Conservation (phyloP, 2,888 invertebrate species). For the Oxyscelio sp. region DNA sequence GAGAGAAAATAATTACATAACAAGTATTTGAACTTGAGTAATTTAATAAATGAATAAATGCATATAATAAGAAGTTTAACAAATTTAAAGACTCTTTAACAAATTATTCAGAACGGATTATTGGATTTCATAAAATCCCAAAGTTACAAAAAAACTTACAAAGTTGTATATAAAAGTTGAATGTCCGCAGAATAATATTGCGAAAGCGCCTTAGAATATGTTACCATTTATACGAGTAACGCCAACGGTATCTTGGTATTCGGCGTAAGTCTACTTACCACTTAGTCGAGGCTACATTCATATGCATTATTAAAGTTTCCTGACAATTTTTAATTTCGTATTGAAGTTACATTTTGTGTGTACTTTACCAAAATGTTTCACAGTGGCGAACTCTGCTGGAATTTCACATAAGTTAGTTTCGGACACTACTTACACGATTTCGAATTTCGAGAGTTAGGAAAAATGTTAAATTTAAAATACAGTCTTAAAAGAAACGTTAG, state of each 20-base stretch:
- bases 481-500: too few species aligned
- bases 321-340: conserved; percentile 30
- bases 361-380: conserved; percentile 4
- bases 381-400: conserved; percentile 4
- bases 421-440: background rate
- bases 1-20: too few species aligned
- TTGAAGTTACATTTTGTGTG: background rate
- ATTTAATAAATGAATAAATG: too few species aligned
- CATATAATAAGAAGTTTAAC: too few species aligned
- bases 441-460: background rate
- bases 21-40: too few species aligned
- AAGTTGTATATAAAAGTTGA: conserved; percentile 11
- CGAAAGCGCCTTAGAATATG: conserved; percentile 30
- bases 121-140: too few species aligned
- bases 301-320: conserved; percentile 34
- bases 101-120: too few species aligned
- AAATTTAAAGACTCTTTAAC: too few species aligned
- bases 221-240: conserved; percentile 14
- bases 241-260: conserved; percentile 11
- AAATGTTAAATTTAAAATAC: too few species aligned
- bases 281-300: conserved; percentile 33
- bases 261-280: conserved; percentile 35
- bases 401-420: conserved; percentile 27
- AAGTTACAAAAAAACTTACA: too few species aligned
- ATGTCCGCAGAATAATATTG: background rate